A percentile compares a stretch with the other conserved stretches of the same genome.
Conservation (phyloP, 2,888 invertebrate genomes). For the Trichogramma evanescens region DNA sequence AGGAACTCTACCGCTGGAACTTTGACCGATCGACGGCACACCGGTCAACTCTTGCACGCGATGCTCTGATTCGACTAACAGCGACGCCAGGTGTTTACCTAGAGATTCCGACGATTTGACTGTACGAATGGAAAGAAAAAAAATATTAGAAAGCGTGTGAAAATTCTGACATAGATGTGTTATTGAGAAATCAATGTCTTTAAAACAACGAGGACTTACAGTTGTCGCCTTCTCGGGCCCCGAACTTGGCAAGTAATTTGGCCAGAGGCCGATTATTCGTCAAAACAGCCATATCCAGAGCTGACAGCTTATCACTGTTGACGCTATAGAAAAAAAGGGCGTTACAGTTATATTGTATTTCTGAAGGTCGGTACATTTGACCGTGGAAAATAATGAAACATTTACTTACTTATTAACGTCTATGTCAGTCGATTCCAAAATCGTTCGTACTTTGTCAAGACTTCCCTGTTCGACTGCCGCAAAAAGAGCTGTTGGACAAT, state of each 20-base stretch:
- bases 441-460: conserved; percentile 82
- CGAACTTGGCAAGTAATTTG: conserved; percentile 81
- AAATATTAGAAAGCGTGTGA: background rate
- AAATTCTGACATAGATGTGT: no score
- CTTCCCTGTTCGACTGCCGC: conserved; percentile 95
- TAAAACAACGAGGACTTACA: conserved; percentile 56
- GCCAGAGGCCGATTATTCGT: conserved; percentile 83
- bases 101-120: conserved; percentile 68
- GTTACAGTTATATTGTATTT: no score
- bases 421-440: conserved; percentile 84
- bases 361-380: no score
- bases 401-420: conserved; percentile 80
- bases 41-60: conserved; percentile 72
- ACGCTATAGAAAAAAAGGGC: conserved; percentile 53
- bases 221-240: conserved; percentile 76
- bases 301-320: conserved; percentile 81
- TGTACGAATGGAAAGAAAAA: conserved; percentile 41
- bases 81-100: conserved; percentile 66
- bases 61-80: conserved; percentile 76
- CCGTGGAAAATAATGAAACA: background rate
- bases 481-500: conserved; percentile 66
- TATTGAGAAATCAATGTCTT: no score
- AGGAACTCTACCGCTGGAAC: conserved; percentile 31
- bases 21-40: conserved; percentile 20
- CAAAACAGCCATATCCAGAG: conserved; percentile 87